Percentiles rank a stretch among this genome's conserved stretches.
Conservation (phyloP, 2,113 vertebrate genomes). For the Myotis davidii region DNA sequence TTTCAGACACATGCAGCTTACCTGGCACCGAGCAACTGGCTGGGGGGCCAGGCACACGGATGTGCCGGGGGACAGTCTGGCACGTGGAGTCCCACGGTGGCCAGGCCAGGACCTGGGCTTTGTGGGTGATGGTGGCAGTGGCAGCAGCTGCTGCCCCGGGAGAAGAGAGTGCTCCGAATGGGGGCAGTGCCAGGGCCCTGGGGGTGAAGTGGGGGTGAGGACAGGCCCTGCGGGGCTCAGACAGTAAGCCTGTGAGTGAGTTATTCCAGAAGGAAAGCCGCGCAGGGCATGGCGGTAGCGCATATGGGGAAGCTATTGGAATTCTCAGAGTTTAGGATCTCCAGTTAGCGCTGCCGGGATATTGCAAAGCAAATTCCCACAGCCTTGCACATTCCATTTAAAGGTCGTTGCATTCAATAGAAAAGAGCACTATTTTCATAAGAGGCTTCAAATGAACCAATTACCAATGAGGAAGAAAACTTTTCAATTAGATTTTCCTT, state of each 20-base stretch:
- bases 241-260: not conserved
- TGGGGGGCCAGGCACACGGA: not conserved
- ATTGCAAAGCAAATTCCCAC: slow-evolving; percentile 27
- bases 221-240: not conserved
- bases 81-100: accelerated
- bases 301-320: not conserved
- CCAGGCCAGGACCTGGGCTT: not conserved
- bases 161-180: accelerated
- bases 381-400: slow-evolving; percentile 52
- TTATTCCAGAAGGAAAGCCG: not conserved
- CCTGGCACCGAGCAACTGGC: not conserved
- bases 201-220: not conserved
- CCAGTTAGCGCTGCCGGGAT: not conserved
- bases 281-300: not conserved
- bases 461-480: not conserved
- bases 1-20: not conserved
- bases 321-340: not conserved
- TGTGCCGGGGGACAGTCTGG: accelerated
- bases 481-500: slow-evolving; percentile 41
- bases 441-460: not conserved
- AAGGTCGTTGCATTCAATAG: not conserved
- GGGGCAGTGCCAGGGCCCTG: too few relatives aligned
- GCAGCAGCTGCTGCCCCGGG: not conserved
- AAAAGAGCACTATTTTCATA: not conserved
- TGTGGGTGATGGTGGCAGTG: not conserved